These are phyloP conservation scores for Hystrix cristata DNA, from an alignment of 2,113 vertebrate species.

Conservation along the genomic window DNA sequence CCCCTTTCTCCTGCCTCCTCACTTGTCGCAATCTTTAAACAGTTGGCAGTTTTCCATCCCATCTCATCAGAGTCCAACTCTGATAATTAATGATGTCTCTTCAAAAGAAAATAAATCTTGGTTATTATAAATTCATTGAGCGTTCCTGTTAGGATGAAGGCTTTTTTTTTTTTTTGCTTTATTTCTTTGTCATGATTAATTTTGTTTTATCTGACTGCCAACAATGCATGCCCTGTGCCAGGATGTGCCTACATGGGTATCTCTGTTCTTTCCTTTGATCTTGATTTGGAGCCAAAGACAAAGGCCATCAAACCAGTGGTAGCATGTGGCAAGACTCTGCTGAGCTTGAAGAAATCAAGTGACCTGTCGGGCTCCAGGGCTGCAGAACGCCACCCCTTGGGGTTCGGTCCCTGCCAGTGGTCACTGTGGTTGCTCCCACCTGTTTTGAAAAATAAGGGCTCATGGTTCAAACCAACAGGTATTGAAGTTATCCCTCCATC, in stretches of 20 bases:
- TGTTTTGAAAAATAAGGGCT: background rate
- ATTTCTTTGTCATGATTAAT: conserved; percentile 65
- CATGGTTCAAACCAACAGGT: background rate
- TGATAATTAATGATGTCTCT: conserved; percentile 46
- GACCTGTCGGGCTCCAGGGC: background rate
- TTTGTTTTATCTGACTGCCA: conserved; percentile 54
- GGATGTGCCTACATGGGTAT: background rate
- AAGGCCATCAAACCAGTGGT: background rate
- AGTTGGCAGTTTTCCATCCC: background rate
- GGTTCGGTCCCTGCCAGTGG: background rate
- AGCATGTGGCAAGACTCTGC: background rate
- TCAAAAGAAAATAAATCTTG: conserved; percentile 67
- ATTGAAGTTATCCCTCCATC: background rate
- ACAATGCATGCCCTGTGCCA: background rate
- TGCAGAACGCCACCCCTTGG: background rate
- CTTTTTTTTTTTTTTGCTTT: background rate
- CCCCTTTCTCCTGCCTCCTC: background rate
- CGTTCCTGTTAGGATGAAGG: conserved; percentile 13
- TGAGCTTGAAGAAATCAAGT: background rate
- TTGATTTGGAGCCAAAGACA: background rate
- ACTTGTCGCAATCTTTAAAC: background rate
- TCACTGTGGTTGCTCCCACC: background rate
- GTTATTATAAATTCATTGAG: conserved; percentile 48
- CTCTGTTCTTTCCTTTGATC: background rate
- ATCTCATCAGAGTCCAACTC: conserved; percentile 46